Conservation (phyloP, 2,797 vertebrate species). For the Pangasius mekongensis region DNA sequence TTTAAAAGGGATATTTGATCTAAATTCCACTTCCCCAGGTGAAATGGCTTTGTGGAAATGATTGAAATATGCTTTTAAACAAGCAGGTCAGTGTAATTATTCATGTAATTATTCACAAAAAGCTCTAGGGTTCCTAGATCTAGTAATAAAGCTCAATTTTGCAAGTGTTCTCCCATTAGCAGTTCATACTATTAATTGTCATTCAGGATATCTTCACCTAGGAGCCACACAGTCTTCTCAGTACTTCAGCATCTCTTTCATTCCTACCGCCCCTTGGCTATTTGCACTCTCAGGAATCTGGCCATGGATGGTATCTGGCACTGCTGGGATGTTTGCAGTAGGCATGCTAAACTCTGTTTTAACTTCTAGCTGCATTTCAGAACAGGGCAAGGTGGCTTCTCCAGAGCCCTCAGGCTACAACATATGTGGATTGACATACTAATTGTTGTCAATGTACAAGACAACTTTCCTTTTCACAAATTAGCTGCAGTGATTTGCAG, state of each 20-base stretch:
- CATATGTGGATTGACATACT: background rate
- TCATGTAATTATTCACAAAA: background rate
- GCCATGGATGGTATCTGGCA: background rate
- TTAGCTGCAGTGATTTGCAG: background rate
- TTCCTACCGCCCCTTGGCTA: conserved; percentile 21
- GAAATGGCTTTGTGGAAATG: conserved; percentile 79
- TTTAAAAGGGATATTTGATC: conserved; percentile 82
- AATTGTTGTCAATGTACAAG: background rate
- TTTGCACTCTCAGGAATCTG: conserved; percentile 25
- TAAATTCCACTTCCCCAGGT: conserved; percentile 85
- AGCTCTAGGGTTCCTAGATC: background rate
- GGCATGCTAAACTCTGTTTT: background rate
- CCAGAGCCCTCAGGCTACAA: conserved; percentile 10
- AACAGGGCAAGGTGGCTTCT: background rate
- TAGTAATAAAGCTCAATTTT: background rate
- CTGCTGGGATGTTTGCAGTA: conserved; percentile 7
- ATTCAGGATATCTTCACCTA: background rate
- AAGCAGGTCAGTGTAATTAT: conserved; percentile 40
- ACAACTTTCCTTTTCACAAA: background rate
- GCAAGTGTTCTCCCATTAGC: background rate
- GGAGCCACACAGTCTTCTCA: background rate
- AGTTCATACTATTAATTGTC: background rate
- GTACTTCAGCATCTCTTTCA: background rate
- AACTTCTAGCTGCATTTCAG: conserved; percentile 20
- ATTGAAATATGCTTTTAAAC: conserved; percentile 79